Percentiles rank a stretch among this genome's conserved stretches.
Evolutionary conservation across 1,140 invertebrate species (phyloP).

Genomic region (Alviniconcha marisindica): DNA sequence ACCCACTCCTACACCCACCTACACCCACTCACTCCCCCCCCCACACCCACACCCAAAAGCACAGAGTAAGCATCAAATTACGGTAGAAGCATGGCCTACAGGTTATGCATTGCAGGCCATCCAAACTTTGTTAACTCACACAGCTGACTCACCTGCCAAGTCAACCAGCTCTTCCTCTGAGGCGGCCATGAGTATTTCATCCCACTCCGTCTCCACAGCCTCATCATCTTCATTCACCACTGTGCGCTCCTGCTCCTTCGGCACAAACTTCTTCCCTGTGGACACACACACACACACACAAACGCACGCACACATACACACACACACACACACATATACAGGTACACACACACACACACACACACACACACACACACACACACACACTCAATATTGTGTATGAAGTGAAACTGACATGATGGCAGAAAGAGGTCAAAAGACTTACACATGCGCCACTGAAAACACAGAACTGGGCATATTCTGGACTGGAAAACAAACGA

Average conservation of each 20-base stretch:
- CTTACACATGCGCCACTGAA: too few relatives aligned
- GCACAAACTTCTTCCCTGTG: slow-evolving; percentile 83
- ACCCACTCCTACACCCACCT: too few relatives aligned
- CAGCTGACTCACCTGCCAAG: slow-evolving; percentile 88
- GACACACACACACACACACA: slow-evolving; percentile 21
- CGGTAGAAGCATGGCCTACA: too few relatives aligned
- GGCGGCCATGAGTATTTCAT: slow-evolving; percentile 91
- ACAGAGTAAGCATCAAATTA: too few relatives aligned
- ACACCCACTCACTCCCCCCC: too few relatives aligned
- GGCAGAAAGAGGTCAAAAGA: too few relatives aligned
- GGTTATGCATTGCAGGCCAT: too few relatives aligned
- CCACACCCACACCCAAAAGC: too few relatives aligned
- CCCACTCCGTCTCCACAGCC: slow-evolving; percentile 96
- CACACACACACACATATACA: background rate
- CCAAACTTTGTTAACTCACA: background rate
- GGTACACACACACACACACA: background rate
- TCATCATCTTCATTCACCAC: slow-evolving; percentile 60
- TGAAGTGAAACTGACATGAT: too few relatives aligned
- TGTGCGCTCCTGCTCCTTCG: slow-evolving; percentile 84
- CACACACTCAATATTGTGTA: too few relatives aligned
- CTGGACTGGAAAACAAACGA: too few relatives aligned
- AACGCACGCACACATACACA: background rate
- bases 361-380: slow-evolving; percentile 5
- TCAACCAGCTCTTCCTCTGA: slow-evolving; percentile 99
- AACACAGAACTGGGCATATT: too few relatives aligned